These are phyloP conservation scores for Tauraco erythrolophus DNA, from an alignment of 2,113 vertebrate genomes.

Conservation along the genomic window DNA sequence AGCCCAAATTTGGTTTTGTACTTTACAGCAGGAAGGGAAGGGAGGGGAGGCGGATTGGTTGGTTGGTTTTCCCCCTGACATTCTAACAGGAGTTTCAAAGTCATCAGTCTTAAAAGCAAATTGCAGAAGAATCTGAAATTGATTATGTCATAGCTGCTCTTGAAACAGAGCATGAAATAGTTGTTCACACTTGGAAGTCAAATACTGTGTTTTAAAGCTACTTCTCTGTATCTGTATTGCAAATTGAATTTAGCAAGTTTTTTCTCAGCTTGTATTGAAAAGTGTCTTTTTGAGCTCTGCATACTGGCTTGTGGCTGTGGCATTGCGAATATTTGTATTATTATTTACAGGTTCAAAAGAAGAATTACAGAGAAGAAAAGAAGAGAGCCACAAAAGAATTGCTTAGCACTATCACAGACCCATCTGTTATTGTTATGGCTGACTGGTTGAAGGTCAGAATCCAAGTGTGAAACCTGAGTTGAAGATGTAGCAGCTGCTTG, in stretches of 20 bases:
- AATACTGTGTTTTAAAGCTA: neutral
- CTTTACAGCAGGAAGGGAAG: neutral
- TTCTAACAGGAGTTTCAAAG: neutral
- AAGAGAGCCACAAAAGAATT: conserved; percentile 97
- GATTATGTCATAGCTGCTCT: fast-evolving
- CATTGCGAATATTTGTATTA: conserved; percentile 14
- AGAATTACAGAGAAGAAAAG: conserved; percentile 98
- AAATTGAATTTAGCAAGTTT: neutral
- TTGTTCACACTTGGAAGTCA: neutral
- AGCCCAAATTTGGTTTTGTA: neutral
- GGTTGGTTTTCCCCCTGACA: neutral
- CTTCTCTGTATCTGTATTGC: neutral
- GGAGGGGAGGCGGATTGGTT: fast-evolving
- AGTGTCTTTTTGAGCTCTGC: neutral
- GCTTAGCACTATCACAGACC: conserved; percentile 97
- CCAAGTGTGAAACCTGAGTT: conserved; percentile 1
- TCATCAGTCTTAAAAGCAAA: neutral
- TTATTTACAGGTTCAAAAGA: conserved; percentile 93
- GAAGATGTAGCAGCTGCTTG: conserved; percentile 6
- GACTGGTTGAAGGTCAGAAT: conserved; percentile 96
- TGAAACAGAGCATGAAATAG: neutral
- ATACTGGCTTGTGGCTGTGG: neutral
- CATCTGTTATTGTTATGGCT: conserved; percentile 97
- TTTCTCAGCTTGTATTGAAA: neutral
- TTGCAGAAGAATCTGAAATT: neutral